Evolutionary conservation across 1,140 invertebrate species (phyloP), one percentile per base, ranked within the genome.

Genomic region (Drosophila erecta): DNA sequence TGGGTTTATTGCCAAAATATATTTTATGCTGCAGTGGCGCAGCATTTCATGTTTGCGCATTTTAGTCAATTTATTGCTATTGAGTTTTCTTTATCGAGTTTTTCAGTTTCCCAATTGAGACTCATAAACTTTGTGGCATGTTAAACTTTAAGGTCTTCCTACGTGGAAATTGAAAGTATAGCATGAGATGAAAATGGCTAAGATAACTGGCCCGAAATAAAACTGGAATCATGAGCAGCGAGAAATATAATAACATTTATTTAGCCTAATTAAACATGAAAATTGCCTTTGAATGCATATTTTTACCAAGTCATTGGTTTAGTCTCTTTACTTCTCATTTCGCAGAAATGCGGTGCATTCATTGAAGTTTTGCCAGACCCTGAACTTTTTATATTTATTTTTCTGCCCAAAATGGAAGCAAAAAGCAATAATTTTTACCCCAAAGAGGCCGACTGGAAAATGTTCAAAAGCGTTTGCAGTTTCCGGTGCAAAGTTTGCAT

Each of bases 371-470:
- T 11, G 1, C 27, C 44, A 44, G 46, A 51, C 37, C 24, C 46
- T 51, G 46, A 65, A 67, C 64, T 67, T 47, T 47, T 51, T 20
- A 65, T 65, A 65, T 67, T 65, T 67, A 51, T 64, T 65, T 67
- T 65, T 20, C 60, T 37, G 27, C 20, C 64, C 17, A 53, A 41
- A 35, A 27, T 20, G 27, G 12, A 43, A 65, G 22, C 20, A 20
- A 51, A 67, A 67, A 35, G 64, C 64, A 65, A 67, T 67, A 65
- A 51, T 65, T 67, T 67, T 3, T 37, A 37, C 60, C 15, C 37
- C 0, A 61, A 66, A 20, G 24, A 66, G 64, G 64, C 44, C 59
- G 12, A 65, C 49, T 49, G 46, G 17, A 53, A 40, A 57, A 69
- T 27, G 50, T 69, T 70, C 62, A 70, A 56, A 69, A 50, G 66